phyloP scores from a whole-genome alignment of 2,113 vertebrate species.

The Pycnonotus jocosus region DNA sequence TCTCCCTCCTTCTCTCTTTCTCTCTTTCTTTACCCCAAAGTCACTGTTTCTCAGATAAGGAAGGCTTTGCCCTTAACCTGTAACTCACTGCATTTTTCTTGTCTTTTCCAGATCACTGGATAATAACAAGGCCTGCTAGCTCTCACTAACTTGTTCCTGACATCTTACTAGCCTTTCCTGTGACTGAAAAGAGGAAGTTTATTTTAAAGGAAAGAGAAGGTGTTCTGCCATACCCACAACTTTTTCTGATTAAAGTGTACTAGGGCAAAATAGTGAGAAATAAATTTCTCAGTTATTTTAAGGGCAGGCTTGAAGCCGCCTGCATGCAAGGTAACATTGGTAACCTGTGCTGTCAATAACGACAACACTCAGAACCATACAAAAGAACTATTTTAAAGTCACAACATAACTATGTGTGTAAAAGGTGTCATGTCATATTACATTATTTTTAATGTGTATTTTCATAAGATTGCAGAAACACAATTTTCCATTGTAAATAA shows the following conservation, averaged over 20 bases:
- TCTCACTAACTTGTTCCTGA: not conserved
- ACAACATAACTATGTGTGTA: not conserved
- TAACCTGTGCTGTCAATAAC: not conserved
- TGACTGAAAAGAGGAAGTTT: not conserved
- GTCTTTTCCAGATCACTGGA: not conserved
- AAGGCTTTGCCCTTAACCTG: not conserved
- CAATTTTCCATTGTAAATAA: not conserved
- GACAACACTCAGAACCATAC: not conserved
- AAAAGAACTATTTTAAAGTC: not conserved
- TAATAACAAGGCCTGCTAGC: not conserved
- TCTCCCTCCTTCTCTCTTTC: too few species aligned
- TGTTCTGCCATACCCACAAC: not conserved
- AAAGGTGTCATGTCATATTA: not conserved
- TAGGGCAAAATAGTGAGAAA: not conserved
- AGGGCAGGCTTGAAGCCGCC: not conserved
- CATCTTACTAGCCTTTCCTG: not conserved
- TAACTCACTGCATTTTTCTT: not conserved
- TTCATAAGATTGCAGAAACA: not conserved
- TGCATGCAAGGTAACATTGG: not conserved
- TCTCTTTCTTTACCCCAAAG: not conserved
- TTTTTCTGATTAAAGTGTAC: not conserved
- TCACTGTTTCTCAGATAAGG: not conserved
- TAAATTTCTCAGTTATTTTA: not conserved
- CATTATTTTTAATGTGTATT: not conserved
- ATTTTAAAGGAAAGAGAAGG: not conserved